A percentile compares a stretch with the other conserved stretches of the same genome.
phyloP scores from a whole-genome alignment of 2,113 vertebrate genomes.

The Deroptyus accipitrinus region DNA sequence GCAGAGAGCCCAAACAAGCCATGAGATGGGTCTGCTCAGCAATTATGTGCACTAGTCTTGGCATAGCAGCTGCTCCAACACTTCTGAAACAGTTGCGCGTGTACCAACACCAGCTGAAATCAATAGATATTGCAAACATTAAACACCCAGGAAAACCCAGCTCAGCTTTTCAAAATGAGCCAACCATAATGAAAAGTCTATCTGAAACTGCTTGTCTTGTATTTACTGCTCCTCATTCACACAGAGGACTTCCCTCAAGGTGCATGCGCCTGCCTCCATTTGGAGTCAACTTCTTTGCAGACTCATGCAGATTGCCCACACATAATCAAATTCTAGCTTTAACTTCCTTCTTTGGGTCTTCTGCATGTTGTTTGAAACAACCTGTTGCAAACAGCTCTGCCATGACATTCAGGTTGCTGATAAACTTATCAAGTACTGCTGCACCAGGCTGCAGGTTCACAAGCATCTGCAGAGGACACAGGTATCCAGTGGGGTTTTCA shows the following conservation, averaged over 20 bases:
- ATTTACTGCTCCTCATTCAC: not conserved
- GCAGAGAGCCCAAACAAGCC: not conserved
- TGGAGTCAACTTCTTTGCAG: not conserved
- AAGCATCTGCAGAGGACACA: not conserved
- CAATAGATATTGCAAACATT: not conserved
- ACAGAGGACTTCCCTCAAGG: not conserved
- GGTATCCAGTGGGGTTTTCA: not conserved
- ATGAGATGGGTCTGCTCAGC: not conserved
- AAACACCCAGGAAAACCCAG: conserved; percentile 29
- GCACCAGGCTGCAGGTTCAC: not conserved
- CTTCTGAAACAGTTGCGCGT: not conserved
- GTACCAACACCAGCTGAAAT: conserved; percentile 20
- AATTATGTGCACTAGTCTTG: not conserved
- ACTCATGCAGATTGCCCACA: not conserved
- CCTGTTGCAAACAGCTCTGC: not conserved
- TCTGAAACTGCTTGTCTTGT: not conserved
- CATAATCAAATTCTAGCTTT: not conserved
- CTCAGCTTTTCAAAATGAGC: conserved; percentile 13
- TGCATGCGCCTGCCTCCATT: fast-evolving
- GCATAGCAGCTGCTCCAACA: not conserved
- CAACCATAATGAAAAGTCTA: not conserved
- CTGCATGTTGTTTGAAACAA: not conserved
- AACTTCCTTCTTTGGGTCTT: not conserved
- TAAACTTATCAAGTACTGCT: fast-evolving
- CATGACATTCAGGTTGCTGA: fast-evolving